Evolutionary conservation across 1,140 invertebrate genomes (phyloP).

Genomic region (Oedothorax gibbosus): DNA sequence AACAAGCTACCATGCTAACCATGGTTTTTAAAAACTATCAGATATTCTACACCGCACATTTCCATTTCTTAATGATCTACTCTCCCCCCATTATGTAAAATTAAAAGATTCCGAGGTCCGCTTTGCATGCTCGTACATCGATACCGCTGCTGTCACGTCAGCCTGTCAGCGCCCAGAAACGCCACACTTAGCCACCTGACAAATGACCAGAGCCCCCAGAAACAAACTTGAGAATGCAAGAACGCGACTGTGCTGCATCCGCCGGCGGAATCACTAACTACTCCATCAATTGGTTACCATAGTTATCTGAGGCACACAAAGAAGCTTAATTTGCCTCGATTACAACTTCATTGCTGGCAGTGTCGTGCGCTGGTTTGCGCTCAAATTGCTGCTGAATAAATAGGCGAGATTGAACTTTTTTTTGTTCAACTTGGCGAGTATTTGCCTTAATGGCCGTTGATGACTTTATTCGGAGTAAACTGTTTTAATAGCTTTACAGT

Average conservation of each 20-base stretch:
- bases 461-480: conserved; percentile 40
- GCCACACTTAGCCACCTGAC: conserved; percentile 38
- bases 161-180: conserved; percentile 29
- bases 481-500: conserved; percentile 24
- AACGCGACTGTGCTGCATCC: conserved; percentile 23
- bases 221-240: conserved; percentile 35
- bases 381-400: conserved; percentile 44
- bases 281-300: conserved; percentile 50
- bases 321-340: conserved; percentile 28
- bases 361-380: conserved; percentile 25
- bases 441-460: conserved; percentile 45
- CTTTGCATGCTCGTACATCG: too few species aligned
- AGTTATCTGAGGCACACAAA: conserved; percentile 53
- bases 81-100: too few species aligned
- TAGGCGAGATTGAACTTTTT: conserved; percentile 1
- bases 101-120: too few species aligned
- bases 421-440: conserved; percentile 2
- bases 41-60: too few species aligned
- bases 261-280: conserved; percentile 49
- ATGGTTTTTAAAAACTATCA: too few species aligned
- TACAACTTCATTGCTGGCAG: conserved; percentile 47
- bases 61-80: too few species aligned
- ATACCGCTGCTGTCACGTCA: conserved; percentile 21
- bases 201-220: conserved; percentile 31
- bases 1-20: too few species aligned